Evolutionary conservation across 1,140 invertebrate species (phyloP), one percentile per base, ranked within the genome.

Genomic region (Drosophila equinoxialis): DNA sequence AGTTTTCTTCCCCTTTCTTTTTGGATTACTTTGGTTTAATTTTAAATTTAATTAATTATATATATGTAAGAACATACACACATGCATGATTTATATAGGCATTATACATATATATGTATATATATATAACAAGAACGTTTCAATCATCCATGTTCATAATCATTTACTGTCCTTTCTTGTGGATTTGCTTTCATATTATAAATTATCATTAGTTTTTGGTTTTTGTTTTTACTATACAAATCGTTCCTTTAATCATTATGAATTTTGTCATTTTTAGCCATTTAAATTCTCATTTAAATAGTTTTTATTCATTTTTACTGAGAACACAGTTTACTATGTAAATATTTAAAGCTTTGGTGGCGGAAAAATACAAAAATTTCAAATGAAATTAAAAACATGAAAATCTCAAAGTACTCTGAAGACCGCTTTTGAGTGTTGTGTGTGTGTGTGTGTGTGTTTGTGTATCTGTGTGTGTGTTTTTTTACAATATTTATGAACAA

Each of bases 341-440:
- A 84, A 78, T 89, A 81, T 89, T 89, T 89, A 89, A 89, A 89
- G 84, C 84, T 89, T 89, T 89, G 74, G 80, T 84, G 84, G 84
- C 84, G 80, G 83, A 84, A 66, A 86, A 79, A 68, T 70, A 76
- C 66, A 75, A 70, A 70, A 48, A 13, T 64, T n/a, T 58, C 17
- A 35, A 30, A 41, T 45, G n/a, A 23, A 79, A 61, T 33, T 11
- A 33, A 71, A 64, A 59, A 26, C 30, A 30, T 30, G 54, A 26
- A 14, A 63, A 69, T 66, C 37, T 55, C 23, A 58, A 70, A 54
- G 6, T 67, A 65, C 23, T 13, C 48, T 85, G 78, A 85, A 85
- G 82, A 85, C 81, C 82, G 82, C 82, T 68, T 85, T 77, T 68
- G 77, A 65, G 20, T 42, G 67, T 51, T 74, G n/a, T 26, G 13